phyloP scores from a whole-genome alignment of 2,888 invertebrate species.

The Limenitis camilla region DNA sequence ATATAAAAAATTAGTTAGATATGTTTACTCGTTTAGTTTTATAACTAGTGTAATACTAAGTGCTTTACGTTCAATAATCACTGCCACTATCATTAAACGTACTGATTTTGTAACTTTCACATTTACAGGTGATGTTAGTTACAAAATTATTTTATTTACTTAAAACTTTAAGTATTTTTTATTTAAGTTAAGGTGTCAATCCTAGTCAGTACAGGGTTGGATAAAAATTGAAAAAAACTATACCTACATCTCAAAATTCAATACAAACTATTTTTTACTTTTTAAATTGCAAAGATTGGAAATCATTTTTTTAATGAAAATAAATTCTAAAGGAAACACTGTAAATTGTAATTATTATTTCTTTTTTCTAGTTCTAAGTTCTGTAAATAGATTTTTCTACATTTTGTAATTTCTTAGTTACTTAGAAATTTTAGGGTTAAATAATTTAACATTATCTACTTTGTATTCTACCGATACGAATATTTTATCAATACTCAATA shows the following conservation, averaged over 20 bases:
- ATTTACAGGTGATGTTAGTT: slow-evolving; percentile 16
- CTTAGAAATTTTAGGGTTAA: slow-evolving; percentile 4
- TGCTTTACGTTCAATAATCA: slow-evolving; percentile 42
- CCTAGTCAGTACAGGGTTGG: slow-evolving; percentile 73
- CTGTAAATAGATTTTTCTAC: slow-evolving; percentile 13
- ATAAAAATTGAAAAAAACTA: slow-evolving; percentile 14
- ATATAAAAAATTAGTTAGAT: slow-evolving; percentile 3
- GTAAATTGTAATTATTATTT: slow-evolving; percentile 2
- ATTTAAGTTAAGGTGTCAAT: slow-evolving; percentile 51
- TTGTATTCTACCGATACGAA: slow-evolving; percentile 16
- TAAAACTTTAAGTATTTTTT: slow-evolving; percentile 35
- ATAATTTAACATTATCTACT: slow-evolving; percentile 14
- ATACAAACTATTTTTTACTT: too few species aligned
- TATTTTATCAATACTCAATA: slow-evolving; percentile 32
- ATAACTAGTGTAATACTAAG: slow-evolving; percentile 23
- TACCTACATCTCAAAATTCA: too few species aligned
- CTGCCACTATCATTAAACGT: slow-evolving; percentile 50
- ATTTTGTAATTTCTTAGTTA: not conserved
- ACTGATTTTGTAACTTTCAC: slow-evolving; percentile 3
- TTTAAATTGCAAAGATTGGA: too few species aligned
- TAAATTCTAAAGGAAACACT: not conserved
- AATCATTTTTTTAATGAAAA: slow-evolving; percentile 1
- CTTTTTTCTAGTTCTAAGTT: slow-evolving; percentile 1
- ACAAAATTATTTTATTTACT: slow-evolving; percentile 15
- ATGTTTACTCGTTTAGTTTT: slow-evolving; percentile 1